Base-by-base conservation (phyloP, 2,888 invertebrate species). In the Euplexia lucipara region DNA sequence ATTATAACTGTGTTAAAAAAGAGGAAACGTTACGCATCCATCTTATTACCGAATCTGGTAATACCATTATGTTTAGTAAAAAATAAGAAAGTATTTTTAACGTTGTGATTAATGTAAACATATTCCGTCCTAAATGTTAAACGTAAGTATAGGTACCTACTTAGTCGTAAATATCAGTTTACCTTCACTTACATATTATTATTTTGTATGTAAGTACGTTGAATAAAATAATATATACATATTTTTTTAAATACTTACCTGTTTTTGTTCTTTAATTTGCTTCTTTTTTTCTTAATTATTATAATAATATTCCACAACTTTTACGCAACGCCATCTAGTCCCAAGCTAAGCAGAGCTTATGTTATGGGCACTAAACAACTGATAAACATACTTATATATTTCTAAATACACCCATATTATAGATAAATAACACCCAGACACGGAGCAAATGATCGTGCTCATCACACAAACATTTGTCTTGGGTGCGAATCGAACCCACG, bases 91-190 rank as follows among this genome's bases (percentile, higher is more conserved):
- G 66, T 78, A 75, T 77, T 71, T 48, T 41, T 66, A 70, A 78
- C 32, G 72, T 84, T 83, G 82, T 84, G 83, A 84, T 81, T 79
- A 73, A 67, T 75, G 53, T 69, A 66, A 74, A 78, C 75, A 64
- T 73, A 76, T 81, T 80, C 81, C 81, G 81, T 82, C 84, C 83
- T 75, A 57, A 71, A 63, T 74, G 65, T 75, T 67, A 53, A 59
- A 53, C 54, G 60, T 71, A 71, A 67, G 59, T 58, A 47, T 61
- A 58, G 64, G 41, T 57, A 65, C 30, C 51, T 68, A 74, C 30
- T 54, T 68, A 74, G 45, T 66, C 22, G 44, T 74, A 69, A 47
- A 64, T 60, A 60, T 57, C 49, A 51, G 49, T 54, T 59, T 59
- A 57, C 42, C 54, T 73, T 73, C 63, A 70, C 47, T 44, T 77